phyloP scores from a whole-genome alignment of 2,888 invertebrate species.

The Tiphia femorata region DNA sequence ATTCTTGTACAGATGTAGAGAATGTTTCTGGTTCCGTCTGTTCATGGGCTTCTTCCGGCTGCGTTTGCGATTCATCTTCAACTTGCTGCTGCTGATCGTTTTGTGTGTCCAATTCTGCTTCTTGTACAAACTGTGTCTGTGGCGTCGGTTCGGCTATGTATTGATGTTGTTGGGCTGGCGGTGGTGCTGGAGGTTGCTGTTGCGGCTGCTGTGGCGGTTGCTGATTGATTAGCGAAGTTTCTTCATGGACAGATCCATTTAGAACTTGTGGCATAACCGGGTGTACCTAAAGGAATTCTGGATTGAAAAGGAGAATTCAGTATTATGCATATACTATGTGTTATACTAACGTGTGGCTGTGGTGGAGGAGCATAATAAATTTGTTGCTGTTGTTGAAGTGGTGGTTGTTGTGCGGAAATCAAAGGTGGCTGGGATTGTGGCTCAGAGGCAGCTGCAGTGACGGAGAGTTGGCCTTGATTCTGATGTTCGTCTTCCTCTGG shows the following conservation, averaged over 20 bases:
- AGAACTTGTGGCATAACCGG: constrained; percentile 62
- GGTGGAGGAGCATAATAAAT: constrained; percentile 52
- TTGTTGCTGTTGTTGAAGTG: constrained; percentile 53
- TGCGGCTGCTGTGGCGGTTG: constrained; percentile 41
- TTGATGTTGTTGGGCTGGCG: constrained; percentile 53
- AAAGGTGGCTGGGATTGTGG: constrained; percentile 49
- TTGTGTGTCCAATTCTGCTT: constrained; percentile 55
- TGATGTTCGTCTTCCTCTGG: constrained; percentile 75
- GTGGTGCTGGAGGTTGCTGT: constrained; percentile 40
- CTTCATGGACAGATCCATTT: constrained; percentile 67
- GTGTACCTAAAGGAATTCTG: constrained; percentile 51
- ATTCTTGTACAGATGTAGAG: constrained; percentile 62
- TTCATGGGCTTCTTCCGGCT: constrained; percentile 59
- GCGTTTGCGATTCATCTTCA: constrained; percentile 59
- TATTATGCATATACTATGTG: background rate
- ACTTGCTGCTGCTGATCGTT: constrained; percentile 43
- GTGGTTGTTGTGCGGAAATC: constrained; percentile 51
- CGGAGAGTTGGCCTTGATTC: constrained; percentile 53
- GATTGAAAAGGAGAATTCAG: background rate
- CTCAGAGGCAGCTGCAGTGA: constrained; percentile 49
- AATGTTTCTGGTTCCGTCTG: constrained; percentile 60
- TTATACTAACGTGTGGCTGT: constrained; percentile 50
- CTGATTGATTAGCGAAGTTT: constrained; percentile 60
- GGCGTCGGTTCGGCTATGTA: constrained; percentile 53
- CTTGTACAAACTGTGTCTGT: constrained; percentile 62